Evolutionary conservation across 2,888 invertebrate genomes (phyloP).

Genomic region (Adelphocoris suturalis): DNA sequence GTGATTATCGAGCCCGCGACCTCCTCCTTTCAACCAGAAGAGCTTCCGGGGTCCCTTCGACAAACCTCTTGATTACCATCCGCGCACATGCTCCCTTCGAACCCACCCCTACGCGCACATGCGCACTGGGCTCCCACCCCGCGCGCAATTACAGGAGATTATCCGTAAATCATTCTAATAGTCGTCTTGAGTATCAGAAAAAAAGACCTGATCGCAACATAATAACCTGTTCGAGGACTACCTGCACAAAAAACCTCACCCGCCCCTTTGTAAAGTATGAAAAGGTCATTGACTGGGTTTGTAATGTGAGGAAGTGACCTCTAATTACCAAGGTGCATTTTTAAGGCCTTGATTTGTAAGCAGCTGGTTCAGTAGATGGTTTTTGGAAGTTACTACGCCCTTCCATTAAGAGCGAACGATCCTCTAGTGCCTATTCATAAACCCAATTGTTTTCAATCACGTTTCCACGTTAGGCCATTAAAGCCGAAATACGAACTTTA

Average conservation of each 20-base stretch:
- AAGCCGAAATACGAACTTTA: too few species aligned
- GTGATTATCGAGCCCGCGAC: neutral
- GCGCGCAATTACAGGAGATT: constrained; percentile 29
- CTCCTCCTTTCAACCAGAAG: constrained; percentile 50
- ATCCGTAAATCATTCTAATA: constrained; percentile 34
- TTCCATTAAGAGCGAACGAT: neutral
- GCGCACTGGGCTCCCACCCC: neutral
- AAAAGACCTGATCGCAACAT: neutral
- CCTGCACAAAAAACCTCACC: neutral
- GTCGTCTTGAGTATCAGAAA: neutral
- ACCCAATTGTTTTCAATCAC: neutral
- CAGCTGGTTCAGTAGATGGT: neutral
- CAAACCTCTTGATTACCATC: constrained; percentile 34
- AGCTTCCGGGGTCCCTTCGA: constrained; percentile 52
- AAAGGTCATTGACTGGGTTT: constrained; percentile 23
- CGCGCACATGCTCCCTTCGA: constrained; percentile 11
- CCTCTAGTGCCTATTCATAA: neutral
- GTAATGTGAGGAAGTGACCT: neutral
- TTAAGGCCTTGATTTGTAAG: neutral
- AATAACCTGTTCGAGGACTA: constrained; percentile 11
- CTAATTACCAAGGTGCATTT: constrained; percentile 23
- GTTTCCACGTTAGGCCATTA: too few species aligned
- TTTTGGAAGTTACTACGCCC: neutral
- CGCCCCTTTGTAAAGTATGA: neutral
- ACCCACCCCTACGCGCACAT: neutral